phyloP scores from a whole-genome alignment of 2,888 invertebrate genomes.

The Matsumyia berberina region DNA sequence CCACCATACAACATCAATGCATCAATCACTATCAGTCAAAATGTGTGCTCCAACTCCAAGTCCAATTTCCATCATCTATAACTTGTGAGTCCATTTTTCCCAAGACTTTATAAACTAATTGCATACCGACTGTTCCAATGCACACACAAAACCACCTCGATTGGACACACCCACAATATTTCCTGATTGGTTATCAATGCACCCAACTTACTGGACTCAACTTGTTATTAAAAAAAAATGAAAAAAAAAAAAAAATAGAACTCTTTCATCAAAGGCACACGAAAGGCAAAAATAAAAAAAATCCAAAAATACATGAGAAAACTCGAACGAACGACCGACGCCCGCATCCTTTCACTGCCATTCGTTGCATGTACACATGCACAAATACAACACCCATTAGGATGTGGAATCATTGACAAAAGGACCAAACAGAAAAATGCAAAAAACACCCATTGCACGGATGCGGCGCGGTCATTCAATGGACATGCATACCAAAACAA shows the following conservation, averaged over 20 bases:
- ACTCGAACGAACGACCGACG: constrained; percentile 40
- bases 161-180: constrained; percentile 73
- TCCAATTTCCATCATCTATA: neutral
- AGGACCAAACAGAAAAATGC: constrained; percentile 60
- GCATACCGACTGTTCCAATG: constrained; percentile 32
- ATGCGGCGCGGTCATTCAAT: constrained; percentile 69
- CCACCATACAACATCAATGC: no score
- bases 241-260: constrained; percentile 37
- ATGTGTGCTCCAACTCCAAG: no score
- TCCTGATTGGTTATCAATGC: constrained; percentile 76
- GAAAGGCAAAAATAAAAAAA: constrained; percentile 26
- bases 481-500: constrained; percentile 74
- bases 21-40: no score
- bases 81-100: constrained; percentile 15
- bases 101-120: constrained; percentile 46
- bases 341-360: constrained; percentile 60
- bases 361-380: constrained; percentile 66
- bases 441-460: constrained; percentile 62
- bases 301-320: constrained; percentile 42
- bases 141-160: constrained; percentile 3
- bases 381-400: constrained; percentile 57
- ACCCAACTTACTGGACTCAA: constrained; percentile 31
- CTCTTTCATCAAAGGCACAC: constrained; percentile 69
- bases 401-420: constrained; percentile 45
- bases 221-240: constrained; percentile 43